A percentile compares a stretch with the other conserved stretches of the same genome.
Conservation (phyloP, 2,113 vertebrate species). For the Bubo scandiacus region DNA sequence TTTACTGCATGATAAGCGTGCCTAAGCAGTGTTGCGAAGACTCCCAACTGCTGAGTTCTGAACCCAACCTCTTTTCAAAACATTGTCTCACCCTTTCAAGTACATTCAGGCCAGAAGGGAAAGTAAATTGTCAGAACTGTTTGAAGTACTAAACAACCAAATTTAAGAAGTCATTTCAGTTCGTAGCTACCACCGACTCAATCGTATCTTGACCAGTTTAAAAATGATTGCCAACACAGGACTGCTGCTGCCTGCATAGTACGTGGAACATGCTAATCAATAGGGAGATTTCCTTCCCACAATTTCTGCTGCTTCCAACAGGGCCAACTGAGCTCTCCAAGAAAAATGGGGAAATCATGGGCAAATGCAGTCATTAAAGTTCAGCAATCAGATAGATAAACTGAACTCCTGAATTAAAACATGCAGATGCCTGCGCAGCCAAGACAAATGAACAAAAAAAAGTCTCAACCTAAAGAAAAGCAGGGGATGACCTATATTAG, state of each 20-base stretch:
- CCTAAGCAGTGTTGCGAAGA: neutral
- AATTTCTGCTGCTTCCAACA: neutral
- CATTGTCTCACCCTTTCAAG: conserved; percentile 30
- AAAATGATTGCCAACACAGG: neutral
- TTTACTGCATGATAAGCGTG: neutral
- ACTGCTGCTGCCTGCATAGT: fast-evolving
- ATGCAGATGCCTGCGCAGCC: neutral
- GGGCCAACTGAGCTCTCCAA: neutral
- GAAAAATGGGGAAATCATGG: neutral
- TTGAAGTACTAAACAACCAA: neutral
- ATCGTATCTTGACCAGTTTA: fast-evolving
- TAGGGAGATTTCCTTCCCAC: neutral
- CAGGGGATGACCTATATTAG: neutral
- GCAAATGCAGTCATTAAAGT: neutral
- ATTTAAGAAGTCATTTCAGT: neutral
- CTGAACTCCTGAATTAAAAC: neutral
- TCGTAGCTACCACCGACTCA: neutral
- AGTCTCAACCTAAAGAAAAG: neutral
- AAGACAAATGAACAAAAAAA: neutral
- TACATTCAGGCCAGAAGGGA: neutral
- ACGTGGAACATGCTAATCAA: fast-evolving
- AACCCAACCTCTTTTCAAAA: conserved; percentile 44
- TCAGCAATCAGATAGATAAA: neutral
- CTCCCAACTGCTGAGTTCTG: neutral
- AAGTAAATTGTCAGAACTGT: neutral